Base-by-base conservation (phyloP, 2,113 vertebrate species). In the Anhinga anhinga region DNA sequence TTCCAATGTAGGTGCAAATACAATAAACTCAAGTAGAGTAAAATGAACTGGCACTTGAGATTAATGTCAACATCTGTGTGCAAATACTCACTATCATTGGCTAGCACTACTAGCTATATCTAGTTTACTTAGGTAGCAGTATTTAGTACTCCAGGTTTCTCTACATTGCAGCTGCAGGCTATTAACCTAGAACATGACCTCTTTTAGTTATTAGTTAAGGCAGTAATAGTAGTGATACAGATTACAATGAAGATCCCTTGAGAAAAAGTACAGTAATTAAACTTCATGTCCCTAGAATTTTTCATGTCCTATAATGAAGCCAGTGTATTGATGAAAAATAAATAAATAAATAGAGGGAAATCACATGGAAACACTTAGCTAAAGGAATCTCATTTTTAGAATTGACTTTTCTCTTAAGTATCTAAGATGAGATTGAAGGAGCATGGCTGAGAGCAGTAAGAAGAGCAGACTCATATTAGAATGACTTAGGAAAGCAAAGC, bases 171-270 rank as follows among this genome's bases (percentile, higher is more conserved):
- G 92, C 95, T 97, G 93, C 70, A 97, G 88, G 88, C 91, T 97
- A 94, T 98, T 98, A 98, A 97, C 95, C 82, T 94, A 86, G 90
- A 92, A 69, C 82, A 89, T 80, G 94, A 97, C 82, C 90, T 98
- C 97, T 91, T 97, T 94, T 96, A 94, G 93, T 89, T 83, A 70
- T 97, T 92, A 97, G 92, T 97, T 97, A 96, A 96, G 87, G 78
- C 79, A 96, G 70, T 52, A 83, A 80, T 55, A 83, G 72, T 30
- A 82, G 87, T 55, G n/a, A 87, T 91, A 71, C 56, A 95, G 86
- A 77, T 86, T 90, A 69, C 89, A 94, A 83, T 70, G 56, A 95
- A 95, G 66, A 63, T 91, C 70, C 88, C 91, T 65, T 65, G 94
- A 91, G 94, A 91, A 97, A 96, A 90, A 82, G 70, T 63, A 74